Evolutionary conservation across 2,113 vertebrate genomes (phyloP).

Genomic region (Caranx melampygus): DNA sequence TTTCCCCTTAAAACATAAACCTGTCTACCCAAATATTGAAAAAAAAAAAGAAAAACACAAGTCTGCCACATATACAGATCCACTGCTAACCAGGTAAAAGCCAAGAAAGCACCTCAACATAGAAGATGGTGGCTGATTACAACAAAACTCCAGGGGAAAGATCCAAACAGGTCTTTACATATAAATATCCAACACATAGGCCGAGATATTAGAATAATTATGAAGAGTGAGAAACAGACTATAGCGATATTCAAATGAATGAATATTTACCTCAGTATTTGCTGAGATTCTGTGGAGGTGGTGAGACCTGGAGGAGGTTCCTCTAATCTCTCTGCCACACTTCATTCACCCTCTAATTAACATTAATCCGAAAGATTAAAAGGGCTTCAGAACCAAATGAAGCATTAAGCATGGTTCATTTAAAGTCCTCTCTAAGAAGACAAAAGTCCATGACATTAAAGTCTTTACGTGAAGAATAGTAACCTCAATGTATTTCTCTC

Average conservation of each 20-base stretch:
- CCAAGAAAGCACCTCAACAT: too few relatives aligned
- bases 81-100: too few relatives aligned
- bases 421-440: slow-evolving; percentile 2
- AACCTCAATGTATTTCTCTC: too few relatives aligned
- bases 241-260: background rate
- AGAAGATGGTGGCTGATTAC: too few relatives aligned
- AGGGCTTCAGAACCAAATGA: slow-evolving; percentile 40
- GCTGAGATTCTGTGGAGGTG: slow-evolving; percentile 3
- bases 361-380: slow-evolving; percentile 40
- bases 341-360: slow-evolving; percentile 51
- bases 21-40: background rate
- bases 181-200: too few relatives aligned
- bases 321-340: slow-evolving; percentile 47
- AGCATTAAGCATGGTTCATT: slow-evolving; percentile 31
- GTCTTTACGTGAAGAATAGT: too few relatives aligned
- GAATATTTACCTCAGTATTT: slow-evolving; percentile 6
- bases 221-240: background rate
- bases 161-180: too few relatives aligned
- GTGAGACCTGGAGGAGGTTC: slow-evolving; percentile 27
- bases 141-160: too few relatives aligned
- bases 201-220: too few relatives aligned
- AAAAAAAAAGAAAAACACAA: too few relatives aligned
- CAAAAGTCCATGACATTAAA: background rate
- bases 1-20: background rate
- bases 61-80: too few relatives aligned